phyloP scores from a whole-genome alignment of 2,888 invertebrate genomes.

The Drepanosiphum platanoidis region DNA sequence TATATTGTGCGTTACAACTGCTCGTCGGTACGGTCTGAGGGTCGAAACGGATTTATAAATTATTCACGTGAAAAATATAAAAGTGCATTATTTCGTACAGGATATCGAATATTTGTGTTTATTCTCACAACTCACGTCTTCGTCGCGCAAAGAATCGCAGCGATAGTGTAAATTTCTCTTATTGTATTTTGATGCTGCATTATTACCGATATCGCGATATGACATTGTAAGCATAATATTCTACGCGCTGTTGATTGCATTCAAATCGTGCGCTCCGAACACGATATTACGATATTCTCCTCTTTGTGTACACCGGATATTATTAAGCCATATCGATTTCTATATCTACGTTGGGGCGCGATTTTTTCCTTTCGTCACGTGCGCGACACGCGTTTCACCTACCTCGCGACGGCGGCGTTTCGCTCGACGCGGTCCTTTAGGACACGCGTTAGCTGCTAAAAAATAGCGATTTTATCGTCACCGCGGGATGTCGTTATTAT shows the following conservation, averaged over 20 bases:
- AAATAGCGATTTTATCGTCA: background rate
- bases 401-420: constrained; percentile 5
- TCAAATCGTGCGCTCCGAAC: constrained; percentile 29
- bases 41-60: too few species aligned
- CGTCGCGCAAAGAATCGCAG: too few species aligned
- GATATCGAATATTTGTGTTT: too few species aligned
- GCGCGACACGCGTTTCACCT: constrained; percentile 58
- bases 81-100: too few species aligned
- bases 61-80: too few species aligned
- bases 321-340: constrained; percentile 28
- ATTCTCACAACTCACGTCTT: too few species aligned
- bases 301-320: constrained; percentile 25
- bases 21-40: too few species aligned
- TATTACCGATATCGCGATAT: too few species aligned
- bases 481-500: constrained; percentile 29
- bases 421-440: background rate
- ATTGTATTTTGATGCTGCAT: too few species aligned
- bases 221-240: background rate
- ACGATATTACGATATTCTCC: constrained; percentile 9
- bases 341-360: background rate
- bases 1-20: too few species aligned
- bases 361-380: constrained; percentile 45
- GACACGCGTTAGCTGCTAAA: background rate
- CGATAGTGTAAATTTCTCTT: too few species aligned
- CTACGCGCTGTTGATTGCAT: constrained; percentile 28